Evolutionary conservation across 2,888 invertebrate species (phyloP).

Genomic region (Lutraria lutraria): DNA sequence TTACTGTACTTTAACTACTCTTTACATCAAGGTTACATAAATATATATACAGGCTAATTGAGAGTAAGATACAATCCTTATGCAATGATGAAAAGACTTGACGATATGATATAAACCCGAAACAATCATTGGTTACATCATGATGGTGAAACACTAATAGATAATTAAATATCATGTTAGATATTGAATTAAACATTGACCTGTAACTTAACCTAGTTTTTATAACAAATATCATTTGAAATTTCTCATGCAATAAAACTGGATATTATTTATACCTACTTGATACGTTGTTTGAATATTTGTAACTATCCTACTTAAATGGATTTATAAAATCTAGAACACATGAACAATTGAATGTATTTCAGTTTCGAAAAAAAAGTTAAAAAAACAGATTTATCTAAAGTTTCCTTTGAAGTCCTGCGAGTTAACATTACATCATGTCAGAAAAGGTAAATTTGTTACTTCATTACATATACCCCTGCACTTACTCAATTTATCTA

Average conservation of each 20-base stretch:
- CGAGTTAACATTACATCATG: not conserved
- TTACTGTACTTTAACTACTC: too few relatives aligned
- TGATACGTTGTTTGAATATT: not conserved
- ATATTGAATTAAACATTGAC: not conserved
- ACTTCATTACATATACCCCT: not conserved
- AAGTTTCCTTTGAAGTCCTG: too few relatives aligned
- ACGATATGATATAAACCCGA: not conserved
- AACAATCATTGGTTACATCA: not conserved
- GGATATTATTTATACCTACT: not conserved
- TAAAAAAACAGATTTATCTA: too few relatives aligned
- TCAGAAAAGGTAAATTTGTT: conserved; percentile 7
- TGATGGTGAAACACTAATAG: not conserved
- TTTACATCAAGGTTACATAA: too few relatives aligned
- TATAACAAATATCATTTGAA: too few relatives aligned
- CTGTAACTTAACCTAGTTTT: not conserved
- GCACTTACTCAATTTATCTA: not conserved
- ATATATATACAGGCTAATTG: too few relatives aligned
- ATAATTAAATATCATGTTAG: not conserved
- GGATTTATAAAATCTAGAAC: not conserved
- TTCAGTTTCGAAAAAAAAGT: not conserved
- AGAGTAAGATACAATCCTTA: too few relatives aligned
- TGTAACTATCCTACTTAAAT: not conserved
- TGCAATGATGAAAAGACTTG: not conserved
- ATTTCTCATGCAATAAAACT: not conserved
- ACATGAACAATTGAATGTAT: not conserved